phyloP scores from a whole-genome alignment of 2,797 vertebrate species.

The Microctenopoma steveboyesi region DNA sequence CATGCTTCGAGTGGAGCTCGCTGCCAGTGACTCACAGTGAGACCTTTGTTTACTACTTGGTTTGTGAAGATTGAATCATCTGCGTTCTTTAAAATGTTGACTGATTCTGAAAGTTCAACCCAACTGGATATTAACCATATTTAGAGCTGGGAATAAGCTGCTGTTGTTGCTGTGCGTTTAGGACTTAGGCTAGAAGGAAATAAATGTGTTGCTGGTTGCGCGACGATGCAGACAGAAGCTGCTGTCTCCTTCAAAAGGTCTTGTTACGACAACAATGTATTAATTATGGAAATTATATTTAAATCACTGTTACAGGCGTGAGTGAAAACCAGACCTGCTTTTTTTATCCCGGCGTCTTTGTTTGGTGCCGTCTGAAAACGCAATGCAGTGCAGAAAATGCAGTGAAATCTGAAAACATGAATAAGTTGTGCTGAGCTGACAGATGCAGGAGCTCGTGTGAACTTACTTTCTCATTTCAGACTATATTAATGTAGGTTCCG shows the following conservation, averaged over 20 bases:
- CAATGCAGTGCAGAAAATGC: no score
- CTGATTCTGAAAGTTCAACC: constrained; percentile 57
- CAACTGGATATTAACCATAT: constrained; percentile 45
- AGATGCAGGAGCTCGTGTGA: background rate
- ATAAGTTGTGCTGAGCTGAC: background rate
- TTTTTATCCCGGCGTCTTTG: background rate
- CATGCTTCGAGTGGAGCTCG: constrained; percentile 30
- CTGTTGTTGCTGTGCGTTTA: background rate
- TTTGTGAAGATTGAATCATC: constrained; percentile 43
- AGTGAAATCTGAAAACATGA: background rate
- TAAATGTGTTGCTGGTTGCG: background rate
- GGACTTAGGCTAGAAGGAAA: background rate
- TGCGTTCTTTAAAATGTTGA: constrained; percentile 55
- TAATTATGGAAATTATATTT: background rate
- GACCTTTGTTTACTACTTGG: constrained; percentile 51
- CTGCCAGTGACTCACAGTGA: constrained; percentile 40
- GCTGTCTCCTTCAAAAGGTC: background rate
- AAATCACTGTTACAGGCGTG: background rate
- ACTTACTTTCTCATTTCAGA: background rate
- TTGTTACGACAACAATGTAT: background rate
- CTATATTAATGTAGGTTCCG: background rate
- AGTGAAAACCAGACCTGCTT: background rate
- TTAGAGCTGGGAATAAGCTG: constrained; percentile 23
- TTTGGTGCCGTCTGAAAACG: background rate
- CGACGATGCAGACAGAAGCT: constrained; percentile 2